Conservation (phyloP, 2,113 vertebrate species). For the Naja naja region DNA sequence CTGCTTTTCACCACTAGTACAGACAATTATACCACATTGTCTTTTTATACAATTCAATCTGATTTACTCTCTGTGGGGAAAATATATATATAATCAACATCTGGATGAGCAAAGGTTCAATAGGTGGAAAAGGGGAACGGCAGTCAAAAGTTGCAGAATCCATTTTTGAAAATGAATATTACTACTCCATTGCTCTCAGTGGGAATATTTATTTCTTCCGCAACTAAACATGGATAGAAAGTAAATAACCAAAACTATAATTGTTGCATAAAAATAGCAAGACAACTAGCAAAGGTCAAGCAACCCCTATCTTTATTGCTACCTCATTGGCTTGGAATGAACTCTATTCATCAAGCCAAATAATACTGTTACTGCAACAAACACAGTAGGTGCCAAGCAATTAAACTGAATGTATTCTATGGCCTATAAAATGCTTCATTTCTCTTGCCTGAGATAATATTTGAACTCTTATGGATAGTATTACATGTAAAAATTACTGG, state of each 20-base stretch:
- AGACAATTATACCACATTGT: background rate
- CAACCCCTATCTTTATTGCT: background rate
- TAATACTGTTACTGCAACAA: background rate
- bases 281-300: background rate
- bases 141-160: background rate
- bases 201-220: too few species aligned
- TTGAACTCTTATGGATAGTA: background rate
- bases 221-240: background rate
- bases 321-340: background rate
- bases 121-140: background rate
- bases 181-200: background rate
- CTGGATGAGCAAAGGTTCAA: background rate
- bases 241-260: background rate
- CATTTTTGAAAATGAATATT: background rate
- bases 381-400: background rate
- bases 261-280: background rate
- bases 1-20: background rate
- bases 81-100: constrained; percentile 2
- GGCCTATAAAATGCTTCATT: background rate
- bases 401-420: background rate
- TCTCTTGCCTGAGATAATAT: background rate
- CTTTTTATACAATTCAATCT: background rate
- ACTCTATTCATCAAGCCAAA: background rate
- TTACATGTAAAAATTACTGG: background rate
- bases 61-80: background rate